Percentiles rank a stretch among this genome's conserved stretches.
Conservation (phyloP, 37 sponge, comb jelly and placozoan genomes). For the Amphimedon queenslandica region DNA sequence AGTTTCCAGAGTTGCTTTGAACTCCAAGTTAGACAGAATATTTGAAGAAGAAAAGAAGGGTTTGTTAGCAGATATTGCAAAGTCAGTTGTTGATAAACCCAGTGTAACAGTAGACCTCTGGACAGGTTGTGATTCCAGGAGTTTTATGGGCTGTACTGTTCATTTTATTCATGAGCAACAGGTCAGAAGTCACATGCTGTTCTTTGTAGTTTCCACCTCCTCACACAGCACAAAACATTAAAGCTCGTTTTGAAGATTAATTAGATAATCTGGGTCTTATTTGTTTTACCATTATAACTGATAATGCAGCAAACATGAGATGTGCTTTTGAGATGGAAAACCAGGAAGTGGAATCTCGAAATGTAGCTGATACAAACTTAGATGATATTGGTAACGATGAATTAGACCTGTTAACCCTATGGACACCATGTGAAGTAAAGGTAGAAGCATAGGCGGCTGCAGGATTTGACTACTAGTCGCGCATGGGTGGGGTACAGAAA, state of each 20-base stretch:
- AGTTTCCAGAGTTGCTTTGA: neutral
- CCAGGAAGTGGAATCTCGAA: too few relatives aligned
- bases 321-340: too few relatives aligned
- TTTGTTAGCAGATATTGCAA: constrained; percentile 5
- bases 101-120: constrained; percentile 2
- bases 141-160: neutral
- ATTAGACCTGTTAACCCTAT: too few relatives aligned
- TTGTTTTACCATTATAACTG: constrained; percentile 15
- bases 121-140: constrained; percentile 4
- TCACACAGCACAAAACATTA: neutral
- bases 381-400: too few relatives aligned
- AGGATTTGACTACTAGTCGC: too few relatives aligned
- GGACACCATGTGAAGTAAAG: too few relatives aligned
- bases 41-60: constrained; percentile 1
- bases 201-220: constrained; percentile 1
- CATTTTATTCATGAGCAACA: constrained; percentile 2
- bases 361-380: too few relatives aligned
- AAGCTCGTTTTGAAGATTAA: constrained; percentile 1
- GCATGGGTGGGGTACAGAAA: too few relatives aligned
- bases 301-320: constrained; percentile 28
- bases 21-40: neutral
- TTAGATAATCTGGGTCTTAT: constrained; percentile 4
- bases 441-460: too few relatives aligned
- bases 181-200: constrained; percentile 3
- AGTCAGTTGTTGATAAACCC: neutral